Conservation (phyloP, 2,797 vertebrate genomes). For the Botia kubotai region DNA sequence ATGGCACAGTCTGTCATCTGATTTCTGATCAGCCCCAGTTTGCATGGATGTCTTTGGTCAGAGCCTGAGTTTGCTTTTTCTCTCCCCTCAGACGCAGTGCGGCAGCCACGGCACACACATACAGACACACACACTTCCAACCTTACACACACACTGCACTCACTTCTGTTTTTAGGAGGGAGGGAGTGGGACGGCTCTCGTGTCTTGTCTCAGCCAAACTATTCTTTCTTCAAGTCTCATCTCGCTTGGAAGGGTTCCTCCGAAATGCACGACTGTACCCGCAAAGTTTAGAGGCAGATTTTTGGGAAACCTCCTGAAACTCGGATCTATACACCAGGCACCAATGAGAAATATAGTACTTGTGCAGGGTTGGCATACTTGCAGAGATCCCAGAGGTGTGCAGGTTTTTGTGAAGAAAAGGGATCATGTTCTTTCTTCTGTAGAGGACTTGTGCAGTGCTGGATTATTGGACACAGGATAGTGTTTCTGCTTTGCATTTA, state of each 20-base stretch:
- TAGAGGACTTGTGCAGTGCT: not conserved
- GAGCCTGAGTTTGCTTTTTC: slow-evolving; percentile 63
- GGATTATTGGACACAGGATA: slow-evolving; percentile 13
- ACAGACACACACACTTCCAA: slow-evolving; percentile 66
- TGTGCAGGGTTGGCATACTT: not conserved
- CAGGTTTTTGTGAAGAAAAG: not conserved
- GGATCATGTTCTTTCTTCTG: not conserved
- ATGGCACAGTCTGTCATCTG: slow-evolving; percentile 84
- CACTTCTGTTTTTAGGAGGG: slow-evolving; percentile 68
- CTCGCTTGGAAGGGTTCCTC: slow-evolving; percentile 16
- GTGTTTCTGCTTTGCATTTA: not conserved
- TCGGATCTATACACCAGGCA: not conserved
- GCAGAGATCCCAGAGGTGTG: not conserved
- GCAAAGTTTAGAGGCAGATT: not conserved
- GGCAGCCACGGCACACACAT: slow-evolving; percentile 77
- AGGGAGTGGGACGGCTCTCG: slow-evolving; percentile 39
- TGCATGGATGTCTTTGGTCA: slow-evolving; percentile 65
- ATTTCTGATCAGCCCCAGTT: slow-evolving; percentile 78
- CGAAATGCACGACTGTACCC: not conserved
- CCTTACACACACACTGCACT: slow-evolving; percentile 52
- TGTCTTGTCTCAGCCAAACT: slow-evolving; percentile 28
- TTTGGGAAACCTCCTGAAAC: not conserved
- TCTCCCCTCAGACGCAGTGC: slow-evolving; percentile 78
- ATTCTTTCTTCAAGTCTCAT: slow-evolving; percentile 21
- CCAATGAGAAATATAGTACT: slow-evolving; percentile 6